Conservation (phyloP, 2,797 vertebrate genomes). For the Sebastes kiyomatsui region DNA sequence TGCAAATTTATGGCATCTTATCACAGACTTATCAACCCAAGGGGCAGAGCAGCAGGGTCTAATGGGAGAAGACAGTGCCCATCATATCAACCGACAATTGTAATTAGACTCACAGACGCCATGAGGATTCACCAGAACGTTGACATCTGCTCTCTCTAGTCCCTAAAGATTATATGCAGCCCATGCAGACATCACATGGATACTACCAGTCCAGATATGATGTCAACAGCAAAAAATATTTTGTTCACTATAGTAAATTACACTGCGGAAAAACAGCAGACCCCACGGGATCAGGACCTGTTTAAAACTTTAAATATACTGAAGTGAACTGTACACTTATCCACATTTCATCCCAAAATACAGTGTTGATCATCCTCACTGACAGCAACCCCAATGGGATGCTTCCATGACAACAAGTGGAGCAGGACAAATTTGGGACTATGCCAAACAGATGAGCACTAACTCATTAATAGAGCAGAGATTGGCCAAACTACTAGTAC, state of each 20-base stretch:
- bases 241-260: not conserved
- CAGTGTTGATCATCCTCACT: constrained; percentile 28
- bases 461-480: constrained; percentile 54
- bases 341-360: constrained; percentile 23
- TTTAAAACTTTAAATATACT: not conserved
- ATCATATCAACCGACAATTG: constrained; percentile 51
- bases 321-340: not conserved
- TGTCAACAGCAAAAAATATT: not conserved
- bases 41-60: constrained; percentile 30
- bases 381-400: constrained; percentile 39
- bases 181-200: constrained; percentile 27
- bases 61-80: constrained; percentile 28
- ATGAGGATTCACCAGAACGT: constrained; percentile 50
- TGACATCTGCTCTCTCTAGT: constrained; percentile 65
- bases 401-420: constrained; percentile 67
- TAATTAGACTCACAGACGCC: constrained; percentile 65
- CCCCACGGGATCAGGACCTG: not conserved
- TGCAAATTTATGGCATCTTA: constrained; percentile 5
- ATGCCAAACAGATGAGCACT: constrained; percentile 66
- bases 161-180: constrained; percentile 47
- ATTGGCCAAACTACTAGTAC: constrained; percentile 15
- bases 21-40: constrained; percentile 4
- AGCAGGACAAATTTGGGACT: constrained; percentile 58
- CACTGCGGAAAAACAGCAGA: not conserved
- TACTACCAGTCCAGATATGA: not conserved